A percentile compares a stretch with the other conserved stretches of the same genome.
These are phyloP conservation scores for Oegoconia quadripuncta DNA, from an alignment of 2,888 invertebrate genomes.

Conservation along the genomic window DNA sequence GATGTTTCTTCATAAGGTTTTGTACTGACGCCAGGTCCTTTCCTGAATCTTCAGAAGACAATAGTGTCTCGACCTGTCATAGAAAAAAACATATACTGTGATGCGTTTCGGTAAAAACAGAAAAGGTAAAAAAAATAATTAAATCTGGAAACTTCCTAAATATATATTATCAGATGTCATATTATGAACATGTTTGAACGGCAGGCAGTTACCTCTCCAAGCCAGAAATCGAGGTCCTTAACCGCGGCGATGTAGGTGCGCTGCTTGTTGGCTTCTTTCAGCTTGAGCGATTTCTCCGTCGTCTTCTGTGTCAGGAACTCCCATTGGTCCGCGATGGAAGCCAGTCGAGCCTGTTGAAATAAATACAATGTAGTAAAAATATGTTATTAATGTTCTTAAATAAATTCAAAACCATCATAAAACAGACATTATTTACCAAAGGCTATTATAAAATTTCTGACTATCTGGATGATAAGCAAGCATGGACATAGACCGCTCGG, in stretches of 20 bases:
- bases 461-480: too few species aligned
- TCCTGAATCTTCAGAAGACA: constrained; percentile 97
- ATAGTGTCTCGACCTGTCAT: constrained; percentile 89
- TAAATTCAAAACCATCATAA: too few species aligned
- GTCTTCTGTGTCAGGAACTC: constrained; percentile 98
- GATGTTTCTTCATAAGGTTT: constrained; percentile 99
- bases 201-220: constrained; percentile 96
- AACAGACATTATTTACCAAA: too few species aligned
- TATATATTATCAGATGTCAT: not conserved
- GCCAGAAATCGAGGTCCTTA: constrained; percentile 99
- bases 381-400: too few species aligned
- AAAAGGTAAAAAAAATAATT: too few species aligned
- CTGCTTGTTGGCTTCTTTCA: constrained; percentile 99
- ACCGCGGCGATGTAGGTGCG: constrained; percentile 99
- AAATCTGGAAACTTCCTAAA: not conserved
- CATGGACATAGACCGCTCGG: too few species aligned
- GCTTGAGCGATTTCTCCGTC: constrained; percentile 97
- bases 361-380: not conserved
- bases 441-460: too few species aligned
- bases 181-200: too few species aligned
- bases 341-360: constrained; percentile 80
- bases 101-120: too few species aligned
- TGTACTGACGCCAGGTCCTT: constrained; percentile 99
- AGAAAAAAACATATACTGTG: not conserved
- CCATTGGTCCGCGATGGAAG: constrained; percentile 99